Conservation (phyloP, 1,140 invertebrate species). For the Nilaparvata lugens region DNA sequence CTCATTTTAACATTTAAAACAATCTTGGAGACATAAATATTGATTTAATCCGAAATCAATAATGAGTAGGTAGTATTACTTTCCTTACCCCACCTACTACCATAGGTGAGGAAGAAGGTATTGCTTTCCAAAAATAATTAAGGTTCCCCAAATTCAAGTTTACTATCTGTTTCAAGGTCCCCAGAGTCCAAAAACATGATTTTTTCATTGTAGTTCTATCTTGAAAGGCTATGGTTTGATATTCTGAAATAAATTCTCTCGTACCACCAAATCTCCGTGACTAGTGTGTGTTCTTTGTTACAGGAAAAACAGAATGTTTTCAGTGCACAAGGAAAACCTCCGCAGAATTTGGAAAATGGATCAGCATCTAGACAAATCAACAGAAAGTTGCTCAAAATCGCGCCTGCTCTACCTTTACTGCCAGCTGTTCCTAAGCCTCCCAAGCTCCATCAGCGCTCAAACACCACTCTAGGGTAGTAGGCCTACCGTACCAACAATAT, state of each 20-base stretch:
- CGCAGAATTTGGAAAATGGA: not conserved
- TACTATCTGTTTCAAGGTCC: too few relatives aligned
- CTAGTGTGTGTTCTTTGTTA: not conserved
- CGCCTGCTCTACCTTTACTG: slow-evolving; percentile 15
- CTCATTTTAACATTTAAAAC: too few relatives aligned
- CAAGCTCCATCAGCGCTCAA: slow-evolving; percentile 15
- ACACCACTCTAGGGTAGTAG: slow-evolving; percentile 7
- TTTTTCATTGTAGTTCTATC: not conserved
- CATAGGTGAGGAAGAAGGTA: too few relatives aligned
- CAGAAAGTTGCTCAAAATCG: slow-evolving; percentile 9
- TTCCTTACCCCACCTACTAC: too few relatives aligned
- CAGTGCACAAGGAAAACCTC: not conserved
- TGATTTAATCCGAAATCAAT: too few relatives aligned
- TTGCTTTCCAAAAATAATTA: too few relatives aligned
- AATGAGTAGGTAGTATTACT: too few relatives aligned
- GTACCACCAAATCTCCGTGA: not conserved
- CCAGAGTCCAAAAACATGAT: too few relatives aligned
- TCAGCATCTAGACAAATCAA: not conserved
- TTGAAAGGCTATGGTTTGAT: not conserved
- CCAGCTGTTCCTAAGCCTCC: slow-evolving; percentile 17
- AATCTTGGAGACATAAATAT: too few relatives aligned
- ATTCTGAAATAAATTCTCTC: not conserved
- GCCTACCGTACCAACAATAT: not conserved
- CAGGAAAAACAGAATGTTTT: not conserved
- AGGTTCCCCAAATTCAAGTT: too few relatives aligned